Conservation (phyloP, 2,113 vertebrate species). For the Candoia aspera region DNA sequence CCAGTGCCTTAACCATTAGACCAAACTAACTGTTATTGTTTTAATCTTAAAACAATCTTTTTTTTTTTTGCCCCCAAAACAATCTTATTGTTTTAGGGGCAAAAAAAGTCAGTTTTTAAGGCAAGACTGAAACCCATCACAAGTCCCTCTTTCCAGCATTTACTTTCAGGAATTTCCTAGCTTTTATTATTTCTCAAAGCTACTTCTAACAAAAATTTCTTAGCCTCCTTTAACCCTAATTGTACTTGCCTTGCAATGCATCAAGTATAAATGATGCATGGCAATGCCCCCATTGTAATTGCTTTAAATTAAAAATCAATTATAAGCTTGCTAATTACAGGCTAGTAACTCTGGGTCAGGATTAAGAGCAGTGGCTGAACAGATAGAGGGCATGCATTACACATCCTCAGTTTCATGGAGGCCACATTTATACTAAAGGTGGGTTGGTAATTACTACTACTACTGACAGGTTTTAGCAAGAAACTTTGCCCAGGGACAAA, state of each 20-base stretch:
- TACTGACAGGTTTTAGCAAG: slow-evolving; percentile 19
- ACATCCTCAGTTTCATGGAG: slow-evolving; percentile 41
- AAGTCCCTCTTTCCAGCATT: neutral
- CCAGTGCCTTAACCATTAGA: no score
- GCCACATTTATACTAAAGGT: slow-evolving; percentile 46
- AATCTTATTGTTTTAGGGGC: neutral
- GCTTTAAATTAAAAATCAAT: slow-evolving; percentile 73
- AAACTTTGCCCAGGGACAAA: neutral
- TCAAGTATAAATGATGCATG: slow-evolving; percentile 57
- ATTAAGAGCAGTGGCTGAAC: slow-evolving; percentile 50
- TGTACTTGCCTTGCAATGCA: slow-evolving; percentile 23
- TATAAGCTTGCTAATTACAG: slow-evolving; percentile 66
- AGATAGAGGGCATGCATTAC: slow-evolving; percentile 46
- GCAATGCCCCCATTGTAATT: slow-evolving; percentile 59
- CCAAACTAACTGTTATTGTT: no score
- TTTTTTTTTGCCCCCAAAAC: no score
- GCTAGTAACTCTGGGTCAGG: slow-evolving; percentile 59
- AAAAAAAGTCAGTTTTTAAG: slow-evolving; percentile 12
- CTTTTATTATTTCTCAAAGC: neutral
- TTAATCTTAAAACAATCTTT: neutral
- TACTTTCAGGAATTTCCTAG: slow-evolving; percentile 23
- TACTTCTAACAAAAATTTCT: slow-evolving; percentile 16
- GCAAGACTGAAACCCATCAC: neutral
- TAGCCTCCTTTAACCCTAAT: neutral
- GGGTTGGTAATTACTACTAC: slow-evolving; percentile 47